phyloP scores from a whole-genome alignment of 2,888 invertebrate genomes.

The Eugnorisma glareosa region DNA sequence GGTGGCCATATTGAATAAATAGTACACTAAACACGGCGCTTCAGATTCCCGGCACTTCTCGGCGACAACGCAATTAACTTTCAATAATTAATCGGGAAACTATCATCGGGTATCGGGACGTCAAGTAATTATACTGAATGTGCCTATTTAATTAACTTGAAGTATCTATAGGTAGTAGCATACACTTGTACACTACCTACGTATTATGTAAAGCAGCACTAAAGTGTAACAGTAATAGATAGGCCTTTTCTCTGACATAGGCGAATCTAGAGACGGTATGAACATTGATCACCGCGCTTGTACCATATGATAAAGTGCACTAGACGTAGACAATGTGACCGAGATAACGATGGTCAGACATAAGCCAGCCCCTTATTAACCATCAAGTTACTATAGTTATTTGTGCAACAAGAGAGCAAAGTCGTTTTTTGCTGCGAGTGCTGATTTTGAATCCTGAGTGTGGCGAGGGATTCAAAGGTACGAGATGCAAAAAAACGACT shows the following conservation, averaged over 20 bases:
- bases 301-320: no score
- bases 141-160: background rate
- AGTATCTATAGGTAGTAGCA: background rate
- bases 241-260: background rate
- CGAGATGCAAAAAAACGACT: no score
- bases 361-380: no score
- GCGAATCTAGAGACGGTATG: background rate
- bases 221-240: background rate
- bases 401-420: no score
- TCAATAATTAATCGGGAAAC: background rate
- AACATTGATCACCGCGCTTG: background rate
- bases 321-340: no score
- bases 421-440: no score
- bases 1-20: conserved; percentile 16
- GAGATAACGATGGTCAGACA: no score
- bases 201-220: background rate
- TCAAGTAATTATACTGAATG: background rate
- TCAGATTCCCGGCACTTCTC: background rate
- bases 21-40: background rate
- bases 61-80: conserved; percentile 9
- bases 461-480: no score
- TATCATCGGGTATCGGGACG: background rate
- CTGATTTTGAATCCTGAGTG: no score
- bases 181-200: background rate
- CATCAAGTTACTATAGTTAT: no score